phyloP scores from a whole-genome alignment of 2,888 invertebrate genomes.

The Limulus polyphemus region DNA sequence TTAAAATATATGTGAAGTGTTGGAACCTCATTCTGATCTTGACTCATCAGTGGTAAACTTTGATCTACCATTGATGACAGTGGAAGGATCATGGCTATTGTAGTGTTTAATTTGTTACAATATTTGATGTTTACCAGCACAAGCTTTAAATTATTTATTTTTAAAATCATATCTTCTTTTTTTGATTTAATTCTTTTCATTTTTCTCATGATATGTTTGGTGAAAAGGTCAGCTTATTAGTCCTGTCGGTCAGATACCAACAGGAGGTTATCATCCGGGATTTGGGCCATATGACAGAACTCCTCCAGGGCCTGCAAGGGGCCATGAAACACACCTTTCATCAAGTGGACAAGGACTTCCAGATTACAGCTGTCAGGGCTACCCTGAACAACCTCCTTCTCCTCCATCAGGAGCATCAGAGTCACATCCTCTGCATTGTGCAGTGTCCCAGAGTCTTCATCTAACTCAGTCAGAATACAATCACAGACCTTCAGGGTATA shows the following conservation, averaged over 20 bases:
- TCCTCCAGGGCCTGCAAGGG: conserved; percentile 12
- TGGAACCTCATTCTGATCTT: too few relatives aligned
- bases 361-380: conserved; percentile 14
- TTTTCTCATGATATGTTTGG: too few relatives aligned
- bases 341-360: not conserved
- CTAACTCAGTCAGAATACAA: conserved; percentile 10
- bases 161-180: too few relatives aligned
- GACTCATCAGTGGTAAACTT: too few relatives aligned
- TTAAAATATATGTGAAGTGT: too few relatives aligned
- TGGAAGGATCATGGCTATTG: too few relatives aligned
- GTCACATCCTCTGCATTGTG: conserved; percentile 20
- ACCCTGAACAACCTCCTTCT: conserved; percentile 14
- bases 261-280: conserved; percentile 16
- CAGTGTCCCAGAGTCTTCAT: conserved; percentile 28
- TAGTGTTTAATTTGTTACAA: too few relatives aligned
- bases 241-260: conserved; percentile 26
- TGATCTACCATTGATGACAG: too few relatives aligned
- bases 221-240: conserved; percentile 27
- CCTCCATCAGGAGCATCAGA: conserved; percentile 22
- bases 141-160: too few relatives aligned
- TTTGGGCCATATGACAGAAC: conserved; percentile 19
- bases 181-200: too few relatives aligned
- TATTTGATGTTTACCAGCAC: too few relatives aligned
- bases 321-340: conserved; percentile 7
- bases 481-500: conserved; percentile 49